phyloP scores from a whole-genome alignment of 2,797 vertebrate species.

The Sebastes minor region DNA sequence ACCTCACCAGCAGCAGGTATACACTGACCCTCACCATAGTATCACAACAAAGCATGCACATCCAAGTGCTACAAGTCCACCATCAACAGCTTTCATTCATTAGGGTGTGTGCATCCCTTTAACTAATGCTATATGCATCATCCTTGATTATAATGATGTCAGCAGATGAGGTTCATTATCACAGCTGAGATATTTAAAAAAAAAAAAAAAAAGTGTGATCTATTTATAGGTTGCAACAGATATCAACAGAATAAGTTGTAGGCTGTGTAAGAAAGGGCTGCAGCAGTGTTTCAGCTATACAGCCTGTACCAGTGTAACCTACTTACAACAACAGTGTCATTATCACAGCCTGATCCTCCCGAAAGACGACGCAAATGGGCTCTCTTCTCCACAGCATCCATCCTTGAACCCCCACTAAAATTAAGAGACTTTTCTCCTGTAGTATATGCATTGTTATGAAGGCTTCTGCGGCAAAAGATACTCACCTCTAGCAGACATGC shows the following conservation, averaged over 20 bases:
- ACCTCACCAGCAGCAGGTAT: neutral
- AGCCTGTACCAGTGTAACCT: conserved; percentile 62
- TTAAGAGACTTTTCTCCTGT: conserved; percentile 30
- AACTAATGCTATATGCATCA: conserved; percentile 15
- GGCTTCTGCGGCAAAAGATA: conserved; percentile 74
- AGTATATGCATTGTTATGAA: conserved; percentile 53
- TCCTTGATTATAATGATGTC: neutral
- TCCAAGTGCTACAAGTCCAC: neutral
- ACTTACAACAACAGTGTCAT: conserved; percentile 55
- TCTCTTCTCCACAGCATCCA: conserved; percentile 25
- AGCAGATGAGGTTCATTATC: neutral
- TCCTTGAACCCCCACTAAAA: neutral
- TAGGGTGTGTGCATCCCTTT: conserved; percentile 26
- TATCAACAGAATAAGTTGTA: conserved; percentile 51
- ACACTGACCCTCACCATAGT: neutral
- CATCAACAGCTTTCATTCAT: neutral
- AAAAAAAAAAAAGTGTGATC: neutral
- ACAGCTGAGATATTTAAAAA: neutral
- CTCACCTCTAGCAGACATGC: conserved; percentile 84
- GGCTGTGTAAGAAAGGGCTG: conserved; percentile 39
- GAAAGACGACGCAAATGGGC: conserved; percentile 51
- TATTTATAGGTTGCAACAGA: conserved; percentile 32
- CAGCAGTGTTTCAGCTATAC: conserved; percentile 48
- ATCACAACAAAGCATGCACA: neutral
- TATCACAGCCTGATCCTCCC: conserved; percentile 47